Conservation (phyloP, 2,797 vertebrate genomes). For the Rhodeus uyekii region DNA sequence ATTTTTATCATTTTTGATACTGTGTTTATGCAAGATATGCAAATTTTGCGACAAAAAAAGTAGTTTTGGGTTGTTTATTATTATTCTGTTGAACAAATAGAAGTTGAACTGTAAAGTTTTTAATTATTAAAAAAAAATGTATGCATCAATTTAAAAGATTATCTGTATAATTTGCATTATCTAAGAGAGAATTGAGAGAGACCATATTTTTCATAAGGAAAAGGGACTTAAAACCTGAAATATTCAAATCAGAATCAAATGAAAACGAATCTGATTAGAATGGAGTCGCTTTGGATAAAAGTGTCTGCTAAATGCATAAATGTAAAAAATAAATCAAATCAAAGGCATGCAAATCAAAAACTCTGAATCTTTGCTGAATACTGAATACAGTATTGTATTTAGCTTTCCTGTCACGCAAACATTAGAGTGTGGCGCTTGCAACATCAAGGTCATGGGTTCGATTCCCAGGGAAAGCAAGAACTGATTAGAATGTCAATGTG, state of each 20-base stretch:
- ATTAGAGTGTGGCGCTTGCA: too few relatives aligned
- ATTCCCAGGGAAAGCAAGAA: too few relatives aligned
- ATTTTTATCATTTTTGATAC: too few relatives aligned
- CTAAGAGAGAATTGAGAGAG: neutral
- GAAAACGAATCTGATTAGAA: neutral
- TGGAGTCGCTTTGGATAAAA: neutral
- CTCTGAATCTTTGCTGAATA: too few relatives aligned
- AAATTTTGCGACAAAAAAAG: too few relatives aligned
- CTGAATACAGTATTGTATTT: too few relatives aligned
- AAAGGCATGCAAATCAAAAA: neutral
- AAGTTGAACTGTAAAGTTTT: neutral
- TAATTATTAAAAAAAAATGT: neutral
- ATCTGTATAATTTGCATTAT: neutral
- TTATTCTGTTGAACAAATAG: neutral
- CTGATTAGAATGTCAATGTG: too few relatives aligned
- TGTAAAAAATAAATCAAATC: neutral
- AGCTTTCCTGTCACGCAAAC: too few relatives aligned
- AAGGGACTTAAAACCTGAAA: neutral
- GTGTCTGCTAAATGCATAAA: neutral
- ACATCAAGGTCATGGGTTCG: too few relatives aligned
- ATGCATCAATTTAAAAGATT: neutral
- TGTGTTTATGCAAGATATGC: too few relatives aligned
- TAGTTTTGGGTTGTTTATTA: neutral
- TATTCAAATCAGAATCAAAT: neutral
- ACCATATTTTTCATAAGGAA: neutral